These are phyloP conservation scores for Sebastes trivittatus DNA, from an alignment of 2,797 vertebrate species.

Conservation along the genomic window DNA sequence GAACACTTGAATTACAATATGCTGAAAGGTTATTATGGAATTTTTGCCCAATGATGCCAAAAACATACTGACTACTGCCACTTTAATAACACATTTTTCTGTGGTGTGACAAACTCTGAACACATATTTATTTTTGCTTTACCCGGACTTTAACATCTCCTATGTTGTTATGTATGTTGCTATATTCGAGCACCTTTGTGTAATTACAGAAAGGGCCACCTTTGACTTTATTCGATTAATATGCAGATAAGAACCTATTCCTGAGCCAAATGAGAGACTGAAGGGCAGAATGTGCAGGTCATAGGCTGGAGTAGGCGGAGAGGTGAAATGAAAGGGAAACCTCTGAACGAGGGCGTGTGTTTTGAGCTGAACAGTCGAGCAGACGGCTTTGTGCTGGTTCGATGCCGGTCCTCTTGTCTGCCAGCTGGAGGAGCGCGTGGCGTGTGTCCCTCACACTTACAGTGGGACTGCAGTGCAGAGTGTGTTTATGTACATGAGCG, in stretches of 20 bases:
- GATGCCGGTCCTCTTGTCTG: constrained; percentile 37
- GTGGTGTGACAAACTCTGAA: no score
- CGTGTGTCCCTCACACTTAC: neutral
- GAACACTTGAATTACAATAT: no score
- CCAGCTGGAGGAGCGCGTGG: constrained; percentile 13
- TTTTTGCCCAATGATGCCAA: no score
- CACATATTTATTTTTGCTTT: no score
- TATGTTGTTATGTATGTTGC: no score
- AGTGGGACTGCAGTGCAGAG: neutral
- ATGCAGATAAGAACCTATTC: neutral
- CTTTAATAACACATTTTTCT: no score
- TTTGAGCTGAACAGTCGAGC: neutral
- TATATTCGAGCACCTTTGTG: neutral
- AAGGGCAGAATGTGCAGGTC: neutral
- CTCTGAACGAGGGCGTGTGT: constrained; percentile 43
- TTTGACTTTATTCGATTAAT: neutral
- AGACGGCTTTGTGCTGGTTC: neutral
- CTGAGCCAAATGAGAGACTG: neutral
- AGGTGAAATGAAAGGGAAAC: constrained; percentile 15
- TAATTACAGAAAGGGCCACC: neutral
- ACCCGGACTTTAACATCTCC: no score
- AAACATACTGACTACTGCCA: no score
- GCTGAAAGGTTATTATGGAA: no score
- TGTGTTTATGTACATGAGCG: constrained; percentile 3
- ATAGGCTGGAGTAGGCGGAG: no score